Conservation (phyloP, 2,797 vertebrate genomes). For the Hypotaenidia okinawae region DNA sequence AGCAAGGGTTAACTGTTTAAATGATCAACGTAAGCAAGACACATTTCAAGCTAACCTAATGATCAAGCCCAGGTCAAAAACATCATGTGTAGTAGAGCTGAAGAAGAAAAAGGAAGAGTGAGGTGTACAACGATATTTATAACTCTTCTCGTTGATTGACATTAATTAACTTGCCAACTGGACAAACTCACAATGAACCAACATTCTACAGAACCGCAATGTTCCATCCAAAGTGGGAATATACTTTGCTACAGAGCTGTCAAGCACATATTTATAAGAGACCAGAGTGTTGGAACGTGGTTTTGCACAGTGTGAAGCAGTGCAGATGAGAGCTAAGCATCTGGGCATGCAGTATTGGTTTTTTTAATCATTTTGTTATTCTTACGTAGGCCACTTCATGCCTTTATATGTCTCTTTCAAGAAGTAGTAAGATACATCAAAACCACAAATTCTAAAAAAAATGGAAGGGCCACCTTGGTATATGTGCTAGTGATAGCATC, state of each 20-base stretch:
- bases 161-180: conserved; percentile 42
- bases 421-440: background rate
- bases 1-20: background rate
- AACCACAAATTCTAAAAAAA: background rate
- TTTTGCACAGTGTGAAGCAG: background rate
- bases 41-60: background rate
- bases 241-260: background rate
- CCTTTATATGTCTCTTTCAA: background rate
- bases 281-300: background rate
- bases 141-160: background rate
- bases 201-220: background rate
- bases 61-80: background rate
- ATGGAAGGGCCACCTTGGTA: background rate
- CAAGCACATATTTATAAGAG: conserved; percentile 11
- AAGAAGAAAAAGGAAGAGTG: background rate
- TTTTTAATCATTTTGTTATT: background rate
- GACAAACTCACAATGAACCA: conserved; percentile 22
- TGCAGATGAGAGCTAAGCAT: background rate
- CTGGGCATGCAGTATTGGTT: rapidly evolving
- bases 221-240: conserved; percentile 2
- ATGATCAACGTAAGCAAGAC: background rate
- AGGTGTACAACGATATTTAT: background rate
- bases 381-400: background rate
- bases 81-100: background rate
- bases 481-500: background rate